Percentiles rank a stretch among this genome's conserved stretches.
Evolutionary conservation across 2,797 vertebrate genomes (phyloP).

Genomic region (Staurois parvus): DNA sequence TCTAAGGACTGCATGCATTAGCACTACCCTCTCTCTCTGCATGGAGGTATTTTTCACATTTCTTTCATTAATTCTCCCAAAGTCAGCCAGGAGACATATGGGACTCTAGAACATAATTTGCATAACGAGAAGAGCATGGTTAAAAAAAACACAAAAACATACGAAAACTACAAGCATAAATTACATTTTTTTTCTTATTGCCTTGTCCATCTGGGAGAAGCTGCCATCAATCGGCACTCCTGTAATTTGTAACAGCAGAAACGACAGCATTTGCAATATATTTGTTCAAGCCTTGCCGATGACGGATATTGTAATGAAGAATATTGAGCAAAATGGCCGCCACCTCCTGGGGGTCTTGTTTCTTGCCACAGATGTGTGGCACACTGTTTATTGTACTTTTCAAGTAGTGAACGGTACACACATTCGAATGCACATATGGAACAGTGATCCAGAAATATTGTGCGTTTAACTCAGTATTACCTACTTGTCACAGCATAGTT

Average conservation of each 20-base stretch:
- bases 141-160: neutral
- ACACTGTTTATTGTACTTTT: slow-evolving; percentile 15
- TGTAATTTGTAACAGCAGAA: neutral
- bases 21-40: too few relatives aligned
- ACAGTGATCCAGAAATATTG: neutral
- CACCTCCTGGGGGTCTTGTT: neutral
- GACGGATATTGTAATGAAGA: neutral
- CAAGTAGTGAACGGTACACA: neutral
- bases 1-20: neutral
- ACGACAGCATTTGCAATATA: neutral
- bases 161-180: too few relatives aligned
- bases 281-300: neutral
- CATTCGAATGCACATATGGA: neutral
- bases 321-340: neutral
- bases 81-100: neutral
- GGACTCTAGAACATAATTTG: neutral
- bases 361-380: neutral
- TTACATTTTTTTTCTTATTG: neutral
- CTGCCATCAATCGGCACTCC: slow-evolving; percentile 3
- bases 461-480: neutral
- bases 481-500: neutral
- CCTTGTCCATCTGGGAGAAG: neutral
- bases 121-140: neutral
- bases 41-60: neutral
- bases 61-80: neutral